These are phyloP conservation scores for Brachirus orientalis DNA, from an alignment of 2,113 vertebrate species.

Conservation along the genomic window DNA sequence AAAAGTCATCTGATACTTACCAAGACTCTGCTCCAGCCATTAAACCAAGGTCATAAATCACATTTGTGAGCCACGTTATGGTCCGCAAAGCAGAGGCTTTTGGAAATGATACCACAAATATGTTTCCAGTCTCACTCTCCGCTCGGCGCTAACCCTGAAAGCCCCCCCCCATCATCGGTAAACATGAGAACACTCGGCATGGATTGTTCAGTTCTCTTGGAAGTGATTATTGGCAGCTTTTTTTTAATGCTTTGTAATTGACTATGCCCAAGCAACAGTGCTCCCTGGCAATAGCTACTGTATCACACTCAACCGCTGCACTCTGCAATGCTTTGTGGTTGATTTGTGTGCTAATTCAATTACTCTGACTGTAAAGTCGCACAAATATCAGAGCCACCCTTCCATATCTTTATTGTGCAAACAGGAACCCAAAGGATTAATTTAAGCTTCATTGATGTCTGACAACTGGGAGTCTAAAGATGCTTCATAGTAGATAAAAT, in stretches of 20 bases:
- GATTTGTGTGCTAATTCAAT: constrained; percentile 77
- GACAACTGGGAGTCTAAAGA: constrained; percentile 77
- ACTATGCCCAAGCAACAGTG: constrained; percentile 52
- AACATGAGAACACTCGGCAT: constrained; percentile 64
- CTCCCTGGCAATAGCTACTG: constrained; percentile 59
- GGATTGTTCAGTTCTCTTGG: constrained; percentile 66
- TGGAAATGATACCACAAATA: constrained; percentile 82
- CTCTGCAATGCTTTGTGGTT: constrained; percentile 48
- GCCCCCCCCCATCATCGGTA: constrained; percentile 58
- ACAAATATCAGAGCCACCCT: constrained; percentile 74
- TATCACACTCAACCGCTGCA: constrained; percentile 46
- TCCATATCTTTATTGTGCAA: constrained; percentile 76
- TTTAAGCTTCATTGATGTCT: constrained; percentile 78
- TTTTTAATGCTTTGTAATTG: constrained; percentile 75
- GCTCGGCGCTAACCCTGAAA: constrained; percentile 66
- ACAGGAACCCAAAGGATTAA: constrained; percentile 78
- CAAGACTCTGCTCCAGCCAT: constrained; percentile 79
- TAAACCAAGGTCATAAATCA: constrained; percentile 86
- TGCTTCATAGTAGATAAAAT: constrained; percentile 76
- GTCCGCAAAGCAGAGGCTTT: constrained; percentile 74
- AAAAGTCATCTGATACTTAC: constrained; percentile 84
- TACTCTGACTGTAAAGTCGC: constrained; percentile 70
- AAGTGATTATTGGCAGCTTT: constrained; percentile 77
- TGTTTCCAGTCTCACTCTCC: constrained; percentile 69
- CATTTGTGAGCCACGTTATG: constrained; percentile 78